Evolutionary conservation across 2,888 invertebrate species (phyloP).

Genomic region (Cataglyphis livida): DNA sequence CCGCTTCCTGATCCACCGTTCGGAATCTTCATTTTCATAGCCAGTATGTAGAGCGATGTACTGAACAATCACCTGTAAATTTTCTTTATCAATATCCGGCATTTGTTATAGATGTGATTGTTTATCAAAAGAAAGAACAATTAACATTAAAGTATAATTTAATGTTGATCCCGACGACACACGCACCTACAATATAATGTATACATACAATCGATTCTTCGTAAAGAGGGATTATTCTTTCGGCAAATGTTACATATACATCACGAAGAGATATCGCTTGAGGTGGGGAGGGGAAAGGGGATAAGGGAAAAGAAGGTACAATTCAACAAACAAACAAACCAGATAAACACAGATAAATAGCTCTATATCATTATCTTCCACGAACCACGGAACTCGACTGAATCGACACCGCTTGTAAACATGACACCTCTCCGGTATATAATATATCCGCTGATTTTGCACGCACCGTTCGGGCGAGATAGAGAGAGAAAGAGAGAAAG

Average conservation of each 20-base stretch:
- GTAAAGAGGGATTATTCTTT: background rate
- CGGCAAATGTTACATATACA: background rate
- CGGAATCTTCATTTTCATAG: conserved; percentile 85
- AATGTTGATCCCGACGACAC: background rate
- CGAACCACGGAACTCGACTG: background rate
- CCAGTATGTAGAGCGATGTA: conserved; percentile 60
- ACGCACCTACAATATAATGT: background rate
- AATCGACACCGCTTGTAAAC: conserved; percentile 26
- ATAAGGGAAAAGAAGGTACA: background rate
- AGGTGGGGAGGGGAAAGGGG: background rate
- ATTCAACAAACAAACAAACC: conserved; percentile 12
- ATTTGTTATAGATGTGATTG: background rate
- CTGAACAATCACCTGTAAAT: conserved; percentile 57
- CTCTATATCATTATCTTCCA: background rate
- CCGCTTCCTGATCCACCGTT: conserved; percentile 84
- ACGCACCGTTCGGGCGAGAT: background rate
- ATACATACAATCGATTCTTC: background rate
- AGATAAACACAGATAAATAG: background rate
- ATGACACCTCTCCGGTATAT: background rate
- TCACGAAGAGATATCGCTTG: background rate
- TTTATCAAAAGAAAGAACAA: background rate
- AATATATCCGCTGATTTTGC: background rate
- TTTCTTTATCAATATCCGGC: background rate
- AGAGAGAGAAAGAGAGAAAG: no score
- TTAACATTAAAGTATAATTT: background rate